Evolutionary conservation across 2,797 vertebrate genomes (phyloP), one percentile per base, ranked within the genome.

Genomic region (Orientallactaga sibirica): DNA sequence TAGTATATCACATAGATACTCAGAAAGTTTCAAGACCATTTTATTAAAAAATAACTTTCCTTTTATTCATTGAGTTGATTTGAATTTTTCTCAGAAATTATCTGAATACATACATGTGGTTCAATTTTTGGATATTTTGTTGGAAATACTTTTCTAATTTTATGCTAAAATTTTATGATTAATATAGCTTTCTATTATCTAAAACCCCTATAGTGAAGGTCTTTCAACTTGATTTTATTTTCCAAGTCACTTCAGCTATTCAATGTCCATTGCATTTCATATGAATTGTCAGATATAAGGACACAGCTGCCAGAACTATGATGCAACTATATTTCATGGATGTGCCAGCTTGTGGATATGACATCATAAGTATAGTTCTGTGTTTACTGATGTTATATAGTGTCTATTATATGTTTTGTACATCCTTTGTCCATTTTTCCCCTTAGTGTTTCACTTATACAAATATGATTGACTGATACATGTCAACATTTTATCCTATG

Each of bases 71-170:
- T 87, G 7, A 79, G 68, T 27, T 62, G 1, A 43, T 5, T 61
- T 78, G 22, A 9, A 77, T 64, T 92, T 90, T 77, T 18, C 19
- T 82, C 82, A 81, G 86, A 73, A 92, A 27, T 27, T 58, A 58
- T 58, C 55, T 58, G 16, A 71, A 9, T 29, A n/a, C 11, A 15
- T 67, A 52, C 74, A 20, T 74, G 27, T 74, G 24, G 5, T 14
- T 48, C 29, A 83, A 78, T 75, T 91, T 86, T 80, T 27, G 25
- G 16, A 15, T 11, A 82, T 10, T 70, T 16, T 79, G 22, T 33
- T 33, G 75, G 74, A 58, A 20, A 25, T 71, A 22, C 66, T 71
- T 70, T 22, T 86, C 61, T n/a, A 20, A 52, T 81, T 29, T 55
- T 75, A 20, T 80, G 55, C 11, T 19, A 85, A 76, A 62, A 29